These are phyloP conservation scores for Selene dorsalis DNA, from an alignment of 2,797 vertebrate species.

Conservation along the genomic window DNA sequence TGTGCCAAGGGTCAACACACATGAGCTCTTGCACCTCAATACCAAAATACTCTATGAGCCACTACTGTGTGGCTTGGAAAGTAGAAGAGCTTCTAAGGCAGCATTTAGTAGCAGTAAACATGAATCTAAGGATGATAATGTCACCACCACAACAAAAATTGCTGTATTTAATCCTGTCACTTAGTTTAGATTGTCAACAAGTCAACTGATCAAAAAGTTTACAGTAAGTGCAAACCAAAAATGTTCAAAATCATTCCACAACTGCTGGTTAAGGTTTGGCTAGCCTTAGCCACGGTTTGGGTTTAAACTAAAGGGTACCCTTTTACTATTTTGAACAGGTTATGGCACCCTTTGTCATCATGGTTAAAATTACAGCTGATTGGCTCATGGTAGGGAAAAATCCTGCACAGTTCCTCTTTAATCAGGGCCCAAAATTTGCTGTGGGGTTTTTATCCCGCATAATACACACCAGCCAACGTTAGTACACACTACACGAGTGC, in stretches of 20 bases:
- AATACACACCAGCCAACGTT: too few relatives aligned
- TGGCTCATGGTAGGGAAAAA: neutral
- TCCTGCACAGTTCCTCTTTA: too few relatives aligned
- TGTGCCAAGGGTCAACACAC: constrained; percentile 1
- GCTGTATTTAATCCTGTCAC: neutral
- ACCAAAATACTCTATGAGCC: neutral
- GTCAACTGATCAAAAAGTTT: neutral
- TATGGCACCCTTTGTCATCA: too few relatives aligned
- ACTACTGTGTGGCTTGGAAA: neutral
- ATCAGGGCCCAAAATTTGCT: too few relatives aligned
- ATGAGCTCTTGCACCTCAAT: constrained; percentile 11
- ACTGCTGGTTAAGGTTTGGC: neutral
- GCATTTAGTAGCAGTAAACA: neutral
- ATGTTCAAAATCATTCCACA: neutral
- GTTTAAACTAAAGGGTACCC: neutral
- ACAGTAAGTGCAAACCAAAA: neutral
- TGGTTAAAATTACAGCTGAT: neutral
- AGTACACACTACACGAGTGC: too few relatives aligned
- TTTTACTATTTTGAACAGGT: too few relatives aligned
- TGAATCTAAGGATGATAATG: neutral
- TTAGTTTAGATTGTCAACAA: neutral
- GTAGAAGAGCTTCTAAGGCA: neutral
- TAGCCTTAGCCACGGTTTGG: neutral
- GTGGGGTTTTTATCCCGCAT: too few relatives aligned
- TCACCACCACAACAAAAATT: neutral